Conservation (phyloP, 2,888 invertebrate genomes). For the Apamea monoglypha region DNA sequence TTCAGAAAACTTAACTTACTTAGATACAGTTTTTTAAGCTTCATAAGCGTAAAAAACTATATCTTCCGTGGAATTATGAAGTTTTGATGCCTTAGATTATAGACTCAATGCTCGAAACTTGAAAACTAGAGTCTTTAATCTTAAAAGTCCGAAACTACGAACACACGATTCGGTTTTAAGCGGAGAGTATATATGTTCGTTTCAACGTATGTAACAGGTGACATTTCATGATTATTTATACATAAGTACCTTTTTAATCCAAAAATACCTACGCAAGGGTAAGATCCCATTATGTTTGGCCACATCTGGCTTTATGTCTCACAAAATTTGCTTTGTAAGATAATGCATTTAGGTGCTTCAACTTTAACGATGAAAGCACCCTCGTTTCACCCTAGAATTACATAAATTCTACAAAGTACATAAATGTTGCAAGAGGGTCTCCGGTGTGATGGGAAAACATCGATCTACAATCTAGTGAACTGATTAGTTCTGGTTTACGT, state of each 20-base stretch:
- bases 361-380: conserved; percentile 71
- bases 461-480: conserved; percentile 75
- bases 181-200: no score
- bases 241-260: neutral
- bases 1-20: no score
- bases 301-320: conserved; percentile 62
- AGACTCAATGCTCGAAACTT: no score
- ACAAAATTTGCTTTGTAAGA: conserved; percentile 52
- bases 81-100: no score
- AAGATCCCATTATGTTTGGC: conserved; percentile 39
- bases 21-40: no score
- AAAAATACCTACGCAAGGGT: conserved; percentile 25
- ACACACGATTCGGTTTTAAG: no score
- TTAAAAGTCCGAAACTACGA: no score
- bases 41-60: no score
- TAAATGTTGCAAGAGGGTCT: conserved; percentile 70
- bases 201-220: no score
- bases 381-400: conserved; percentile 62
- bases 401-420: conserved; percentile 70
- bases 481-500: conserved; percentile 84
- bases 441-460: conserved; percentile 71
- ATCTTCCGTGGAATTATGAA: no score
- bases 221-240: neutral
- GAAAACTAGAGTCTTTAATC: no score
- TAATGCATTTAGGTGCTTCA: conserved; percentile 62